phyloP scores from a whole-genome alignment of 2,113 vertebrate genomes.

The Solea solea region DNA sequence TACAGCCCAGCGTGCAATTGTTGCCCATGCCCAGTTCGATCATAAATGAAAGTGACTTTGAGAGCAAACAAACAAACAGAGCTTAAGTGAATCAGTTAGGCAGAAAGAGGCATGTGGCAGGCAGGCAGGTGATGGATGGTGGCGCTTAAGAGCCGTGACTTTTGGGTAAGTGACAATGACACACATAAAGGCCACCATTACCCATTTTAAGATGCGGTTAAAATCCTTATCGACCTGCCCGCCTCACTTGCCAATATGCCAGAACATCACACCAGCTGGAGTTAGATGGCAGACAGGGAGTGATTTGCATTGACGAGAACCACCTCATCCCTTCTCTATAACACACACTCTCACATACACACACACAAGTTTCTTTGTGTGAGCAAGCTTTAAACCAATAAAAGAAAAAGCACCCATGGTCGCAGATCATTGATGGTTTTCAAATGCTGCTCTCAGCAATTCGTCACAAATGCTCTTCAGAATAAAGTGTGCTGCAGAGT shows the following conservation, averaged over 20 bases:
- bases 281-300: constrained; percentile 58
- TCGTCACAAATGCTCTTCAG: constrained; percentile 47
- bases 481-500: constrained; percentile 38
- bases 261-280: constrained; percentile 66
- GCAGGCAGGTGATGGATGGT: constrained; percentile 80
- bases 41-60: constrained; percentile 80
- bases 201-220: constrained; percentile 77
- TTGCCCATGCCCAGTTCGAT: constrained; percentile 42
- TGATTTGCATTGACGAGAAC: constrained; percentile 69
- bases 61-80: constrained; percentile 73
- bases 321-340: constrained; percentile 34
- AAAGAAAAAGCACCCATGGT: constrained; percentile 20
- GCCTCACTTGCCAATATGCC: constrained; percentile 78
- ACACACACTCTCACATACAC: constrained; percentile 24
- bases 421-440: constrained; percentile 34
- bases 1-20: constrained; percentile 26
- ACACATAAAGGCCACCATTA: constrained; percentile 81
- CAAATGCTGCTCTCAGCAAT: constrained; percentile 44
- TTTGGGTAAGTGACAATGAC: constrained; percentile 82
- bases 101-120: constrained; percentile 73
- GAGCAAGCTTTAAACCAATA: constrained; percentile 38
- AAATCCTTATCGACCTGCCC: constrained; percentile 77
- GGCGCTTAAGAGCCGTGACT: constrained; percentile 76
- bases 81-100: constrained; percentile 75
- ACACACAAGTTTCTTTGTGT: constrained; percentile 27